phyloP scores from a whole-genome alignment of 2,888 invertebrate genomes.

The Agrochola macilenta region DNA sequence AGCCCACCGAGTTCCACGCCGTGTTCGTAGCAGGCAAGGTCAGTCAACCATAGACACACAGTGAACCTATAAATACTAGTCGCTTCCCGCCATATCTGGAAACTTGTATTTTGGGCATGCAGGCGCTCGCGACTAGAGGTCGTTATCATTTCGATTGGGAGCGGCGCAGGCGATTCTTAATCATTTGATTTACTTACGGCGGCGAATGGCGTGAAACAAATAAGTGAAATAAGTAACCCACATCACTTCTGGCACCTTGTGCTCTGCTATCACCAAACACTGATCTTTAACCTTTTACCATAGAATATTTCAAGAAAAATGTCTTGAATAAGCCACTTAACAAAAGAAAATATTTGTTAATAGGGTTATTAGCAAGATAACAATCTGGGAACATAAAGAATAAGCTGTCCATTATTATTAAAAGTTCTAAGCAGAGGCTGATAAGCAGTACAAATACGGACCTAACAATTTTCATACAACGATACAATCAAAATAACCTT shows the following conservation, averaged over 20 bases:
- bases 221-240: constrained; percentile 24
- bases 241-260: constrained; percentile 7
- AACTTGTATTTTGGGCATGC: constrained; percentile 72
- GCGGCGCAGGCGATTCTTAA: constrained; percentile 28
- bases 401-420: constrained; percentile 67
- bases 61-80: constrained; percentile 69
- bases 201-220: constrained; percentile 13
- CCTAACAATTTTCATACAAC: constrained; percentile 74
- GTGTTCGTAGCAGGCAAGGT: constrained; percentile 71
- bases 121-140: constrained; percentile 51
- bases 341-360: constrained; percentile 66
- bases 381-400: constrained; percentile 69
- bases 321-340: constrained; percentile 41
- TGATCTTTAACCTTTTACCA: constrained; percentile 31
- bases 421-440: constrained; percentile 65
- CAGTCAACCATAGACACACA: constrained; percentile 63
- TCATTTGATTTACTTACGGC: constrained; percentile 23
- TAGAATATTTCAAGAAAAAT: constrained; percentile 33
- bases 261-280: constrained; percentile 9
- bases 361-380: constrained; percentile 66
- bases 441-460: constrained; percentile 73
- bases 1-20: constrained; percentile 31
- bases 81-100: constrained; percentile 74
- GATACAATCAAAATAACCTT: constrained; percentile 80
- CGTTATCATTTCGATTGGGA: constrained; percentile 54